Conservation (phyloP, 2,888 invertebrate species). For the Apomyelois bistriatella region DNA sequence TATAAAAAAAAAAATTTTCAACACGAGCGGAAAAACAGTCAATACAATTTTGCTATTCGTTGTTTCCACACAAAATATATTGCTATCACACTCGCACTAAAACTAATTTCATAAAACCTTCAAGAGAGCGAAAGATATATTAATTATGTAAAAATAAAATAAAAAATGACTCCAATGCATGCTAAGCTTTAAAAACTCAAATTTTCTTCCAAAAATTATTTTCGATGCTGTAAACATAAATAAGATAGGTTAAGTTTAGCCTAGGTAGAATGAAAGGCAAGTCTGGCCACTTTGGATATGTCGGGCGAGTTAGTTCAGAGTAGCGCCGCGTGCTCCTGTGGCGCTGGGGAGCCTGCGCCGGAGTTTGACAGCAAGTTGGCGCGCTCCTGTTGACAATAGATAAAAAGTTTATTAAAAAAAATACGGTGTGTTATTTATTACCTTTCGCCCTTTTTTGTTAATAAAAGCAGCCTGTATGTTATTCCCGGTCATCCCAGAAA, state of each 20-base stretch:
- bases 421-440: no score
- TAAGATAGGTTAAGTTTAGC: background rate
- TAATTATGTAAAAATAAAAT: background rate
- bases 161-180: background rate
- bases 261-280: slow-evolving; percentile 14
- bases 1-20: background rate
- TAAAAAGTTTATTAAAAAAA: background rate
- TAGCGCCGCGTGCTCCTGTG: slow-evolving; percentile 54
- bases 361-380: slow-evolving; percentile 44
- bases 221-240: background rate
- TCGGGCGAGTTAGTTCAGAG: slow-evolving; percentile 31
- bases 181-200: background rate
- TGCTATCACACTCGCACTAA: no score
- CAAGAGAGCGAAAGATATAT: background rate
- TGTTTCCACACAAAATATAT: no score
- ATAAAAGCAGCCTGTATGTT: no score
- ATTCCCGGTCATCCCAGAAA: no score
- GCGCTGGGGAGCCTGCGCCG: slow-evolving; percentile 34
- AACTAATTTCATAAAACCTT: background rate
- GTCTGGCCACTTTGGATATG: slow-evolving; percentile 21
- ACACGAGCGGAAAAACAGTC: no score
- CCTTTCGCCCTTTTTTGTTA: no score
- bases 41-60: no score
- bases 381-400: slow-evolving; percentile 34
- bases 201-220: background rate